Evolutionary conservation across 2,797 vertebrate genomes (phyloP).

Genomic region (Pangasius krempfi): DNA sequence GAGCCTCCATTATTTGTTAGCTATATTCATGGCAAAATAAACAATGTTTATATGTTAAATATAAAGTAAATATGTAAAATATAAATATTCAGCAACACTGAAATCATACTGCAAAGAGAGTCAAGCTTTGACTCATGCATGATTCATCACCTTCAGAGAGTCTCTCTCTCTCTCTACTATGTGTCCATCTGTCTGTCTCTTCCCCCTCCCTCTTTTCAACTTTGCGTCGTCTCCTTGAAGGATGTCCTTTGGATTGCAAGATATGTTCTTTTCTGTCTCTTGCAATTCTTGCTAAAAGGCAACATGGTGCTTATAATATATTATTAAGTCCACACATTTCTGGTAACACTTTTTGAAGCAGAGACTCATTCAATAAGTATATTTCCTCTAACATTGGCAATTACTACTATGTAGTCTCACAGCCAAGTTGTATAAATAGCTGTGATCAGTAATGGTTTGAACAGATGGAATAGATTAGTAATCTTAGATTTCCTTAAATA

Average conservation of each 20-base stretch:
- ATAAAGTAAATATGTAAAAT: not conserved
- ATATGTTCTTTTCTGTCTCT: not conserved
- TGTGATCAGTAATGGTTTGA: not conserved
- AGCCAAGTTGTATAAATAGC: not conserved
- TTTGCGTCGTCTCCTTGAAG: not conserved
- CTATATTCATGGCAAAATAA: not conserved
- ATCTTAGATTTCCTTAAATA: not conserved
- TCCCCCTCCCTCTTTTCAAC: not conserved
- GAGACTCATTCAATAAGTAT: not conserved
- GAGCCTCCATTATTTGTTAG: too few species aligned
- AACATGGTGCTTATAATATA: not conserved
- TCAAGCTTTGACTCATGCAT: not conserved
- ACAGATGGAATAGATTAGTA: not conserved
- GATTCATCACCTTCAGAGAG: not conserved
- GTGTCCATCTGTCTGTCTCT: not conserved
- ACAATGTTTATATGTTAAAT: not conserved
- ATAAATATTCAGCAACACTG: not conserved
- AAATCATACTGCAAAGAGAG: not conserved
- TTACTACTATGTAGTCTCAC: not conserved
- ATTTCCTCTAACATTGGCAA: not conserved
- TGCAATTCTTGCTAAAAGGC: not conserved
- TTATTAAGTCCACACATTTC: not conserved
- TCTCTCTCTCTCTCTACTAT: not conserved
- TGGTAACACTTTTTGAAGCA: not conserved
- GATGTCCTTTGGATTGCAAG: constrained; percentile 5